phyloP scores from a whole-genome alignment of 2,113 vertebrate genomes.

The Nothoprocta pentlandii region DNA sequence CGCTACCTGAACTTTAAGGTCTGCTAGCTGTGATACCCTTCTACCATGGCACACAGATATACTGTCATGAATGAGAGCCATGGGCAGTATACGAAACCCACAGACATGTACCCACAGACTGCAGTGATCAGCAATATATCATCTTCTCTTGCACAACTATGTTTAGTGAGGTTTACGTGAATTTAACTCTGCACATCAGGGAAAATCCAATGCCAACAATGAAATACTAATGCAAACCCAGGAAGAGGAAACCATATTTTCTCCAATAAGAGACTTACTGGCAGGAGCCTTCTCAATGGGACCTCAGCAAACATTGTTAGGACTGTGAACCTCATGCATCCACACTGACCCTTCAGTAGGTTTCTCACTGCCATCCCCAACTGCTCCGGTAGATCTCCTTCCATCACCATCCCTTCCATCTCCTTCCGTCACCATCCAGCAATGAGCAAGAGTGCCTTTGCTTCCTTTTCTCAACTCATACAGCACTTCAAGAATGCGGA shows the following conservation, averaged over 20 bases:
- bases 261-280: not conserved
- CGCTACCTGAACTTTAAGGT: not conserved
- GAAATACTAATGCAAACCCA: not conserved
- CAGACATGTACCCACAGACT: not conserved
- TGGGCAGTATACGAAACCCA: accelerated
- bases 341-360: not conserved
- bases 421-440: not conserved
- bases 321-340: not conserved
- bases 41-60: not conserved
- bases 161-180: not conserved
- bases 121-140: not conserved
- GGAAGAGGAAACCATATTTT: not conserved
- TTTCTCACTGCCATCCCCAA: not conserved
- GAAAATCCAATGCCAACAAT: not conserved
- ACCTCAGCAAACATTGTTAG: not conserved
- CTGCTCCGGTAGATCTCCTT: not conserved
- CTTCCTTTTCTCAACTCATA: conserved; percentile 3
- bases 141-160: not conserved
- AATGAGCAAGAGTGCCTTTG: not conserved
- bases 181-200: not conserved
- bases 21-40: too few species aligned
- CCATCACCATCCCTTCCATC: not conserved
- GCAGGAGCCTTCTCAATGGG: not conserved
- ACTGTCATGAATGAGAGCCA: not conserved
- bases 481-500: not conserved